Percentiles rank a stretch among this genome's conserved stretches.
These are phyloP conservation scores for Tonatia bakeri DNA, from an alignment of 2,113 vertebrate genomes.

Conservation along the genomic window DNA sequence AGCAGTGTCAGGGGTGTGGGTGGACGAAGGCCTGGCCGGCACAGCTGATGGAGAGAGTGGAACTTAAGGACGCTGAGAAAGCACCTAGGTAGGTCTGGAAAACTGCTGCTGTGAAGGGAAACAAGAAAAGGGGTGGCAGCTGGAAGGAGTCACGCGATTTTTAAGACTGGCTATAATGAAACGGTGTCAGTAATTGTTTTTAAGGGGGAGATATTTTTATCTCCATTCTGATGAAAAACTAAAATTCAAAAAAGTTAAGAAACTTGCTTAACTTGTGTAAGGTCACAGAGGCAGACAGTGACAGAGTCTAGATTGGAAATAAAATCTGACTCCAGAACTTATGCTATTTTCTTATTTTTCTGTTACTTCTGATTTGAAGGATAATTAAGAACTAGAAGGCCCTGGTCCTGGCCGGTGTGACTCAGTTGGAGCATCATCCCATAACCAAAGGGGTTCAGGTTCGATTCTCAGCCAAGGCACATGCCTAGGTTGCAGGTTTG, in stretches of 20 bases:
- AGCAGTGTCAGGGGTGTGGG: neutral
- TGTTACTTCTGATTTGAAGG: neutral
- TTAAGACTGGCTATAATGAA: neutral
- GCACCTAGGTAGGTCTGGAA: neutral
- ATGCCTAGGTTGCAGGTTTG: no score
- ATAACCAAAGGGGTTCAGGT: no score
- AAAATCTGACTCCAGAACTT: constrained; percentile 20
- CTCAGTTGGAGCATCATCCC: no score
- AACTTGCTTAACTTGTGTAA: neutral
- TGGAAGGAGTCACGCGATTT: neutral
- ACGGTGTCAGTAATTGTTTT: neutral
- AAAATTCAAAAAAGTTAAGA: neutral
- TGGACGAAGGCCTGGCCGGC: neutral
- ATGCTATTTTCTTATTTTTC: neutral
- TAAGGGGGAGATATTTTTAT: constrained; percentile 33
- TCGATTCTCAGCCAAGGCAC: no score
- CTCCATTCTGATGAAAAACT: neutral
- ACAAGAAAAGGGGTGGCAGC: neutral
- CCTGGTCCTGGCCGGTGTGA: no score
- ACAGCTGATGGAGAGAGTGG: neutral
- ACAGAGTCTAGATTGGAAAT: constrained; percentile 16
- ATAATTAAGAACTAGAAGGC: neutral
- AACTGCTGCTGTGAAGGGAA: neutral
- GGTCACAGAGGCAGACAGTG: neutral
- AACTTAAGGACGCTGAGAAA: neutral